phyloP scores from a whole-genome alignment of 2,113 vertebrate genomes.

The Rhea pennata region DNA sequence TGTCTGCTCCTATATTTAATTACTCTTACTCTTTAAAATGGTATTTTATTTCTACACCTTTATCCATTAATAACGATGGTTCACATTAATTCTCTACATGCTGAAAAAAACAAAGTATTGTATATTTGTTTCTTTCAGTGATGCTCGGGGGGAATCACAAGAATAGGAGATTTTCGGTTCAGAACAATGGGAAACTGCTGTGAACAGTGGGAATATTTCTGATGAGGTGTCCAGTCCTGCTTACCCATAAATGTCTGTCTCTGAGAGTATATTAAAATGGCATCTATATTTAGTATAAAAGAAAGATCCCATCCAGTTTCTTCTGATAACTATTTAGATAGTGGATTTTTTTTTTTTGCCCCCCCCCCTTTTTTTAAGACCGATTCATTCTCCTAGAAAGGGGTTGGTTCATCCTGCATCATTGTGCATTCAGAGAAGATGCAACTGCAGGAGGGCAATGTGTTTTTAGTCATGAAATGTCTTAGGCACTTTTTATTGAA shows the following conservation, averaged over 20 bases:
- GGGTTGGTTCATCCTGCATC: background rate
- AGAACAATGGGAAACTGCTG: background rate
- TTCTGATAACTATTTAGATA: background rate
- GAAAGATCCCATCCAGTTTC: background rate
- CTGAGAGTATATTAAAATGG: background rate
- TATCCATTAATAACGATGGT: background rate
- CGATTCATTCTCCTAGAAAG: background rate
- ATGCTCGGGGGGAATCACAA: background rate
- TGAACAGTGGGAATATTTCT: background rate
- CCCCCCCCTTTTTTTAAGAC: too few relatives aligned
- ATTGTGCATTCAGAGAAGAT: background rate
- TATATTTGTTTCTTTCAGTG: background rate
- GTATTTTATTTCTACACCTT: background rate
- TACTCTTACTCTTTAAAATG: background rate
- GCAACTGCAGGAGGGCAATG: background rate
- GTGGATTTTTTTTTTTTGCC: background rate
- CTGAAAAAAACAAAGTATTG: background rate
- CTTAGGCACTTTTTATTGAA: background rate
- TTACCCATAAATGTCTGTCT: background rate
- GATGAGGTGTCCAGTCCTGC: background rate
- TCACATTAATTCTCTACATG: background rate
- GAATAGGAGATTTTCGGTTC: background rate
- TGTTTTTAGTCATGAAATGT: background rate
- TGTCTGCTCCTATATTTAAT: background rate
- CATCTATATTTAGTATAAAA: background rate